These are phyloP conservation scores for Chymomyza caudatula DNA, from an alignment of 2,888 invertebrate species.

Conservation along the genomic window DNA sequence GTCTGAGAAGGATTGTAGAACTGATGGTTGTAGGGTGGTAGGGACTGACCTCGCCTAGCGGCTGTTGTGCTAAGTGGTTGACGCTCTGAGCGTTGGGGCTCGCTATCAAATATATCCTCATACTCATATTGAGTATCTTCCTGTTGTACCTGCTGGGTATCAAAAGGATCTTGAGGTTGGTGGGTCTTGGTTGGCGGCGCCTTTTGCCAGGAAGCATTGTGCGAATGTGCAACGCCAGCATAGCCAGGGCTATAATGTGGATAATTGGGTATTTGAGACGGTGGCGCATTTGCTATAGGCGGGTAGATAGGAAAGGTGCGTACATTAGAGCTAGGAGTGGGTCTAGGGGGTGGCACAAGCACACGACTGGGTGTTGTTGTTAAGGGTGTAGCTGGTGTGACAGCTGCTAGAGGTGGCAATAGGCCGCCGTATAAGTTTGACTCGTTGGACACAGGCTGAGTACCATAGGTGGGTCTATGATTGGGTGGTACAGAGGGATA, in stretches of 20 bases:
- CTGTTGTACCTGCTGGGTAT: slow-evolving; percentile 1
- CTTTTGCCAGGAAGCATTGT: slow-evolving; percentile 60
- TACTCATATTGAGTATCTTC: slow-evolving; percentile 32
- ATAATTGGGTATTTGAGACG: slow-evolving; percentile 36
- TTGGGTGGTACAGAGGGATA: slow-evolving; percentile 1
- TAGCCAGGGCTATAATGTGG: slow-evolving; percentile 75
- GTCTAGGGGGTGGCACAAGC: slow-evolving; percentile 6
- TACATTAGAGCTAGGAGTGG: slow-evolving; percentile 31
- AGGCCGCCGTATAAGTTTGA: slow-evolving; percentile 50
- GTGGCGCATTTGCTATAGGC: slow-evolving; percentile 48
- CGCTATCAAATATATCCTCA: slow-evolving; percentile 28
- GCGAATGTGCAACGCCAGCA: slow-evolving; percentile 72
- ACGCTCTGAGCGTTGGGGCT: slow-evolving; percentile 4
- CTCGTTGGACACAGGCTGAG: slow-evolving; percentile 17
- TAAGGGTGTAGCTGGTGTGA: not conserved
- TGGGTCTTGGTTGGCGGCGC: slow-evolving; percentile 25
- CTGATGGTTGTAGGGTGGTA: slow-evolving; percentile 55
- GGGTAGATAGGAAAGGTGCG: slow-evolving; percentile 60
- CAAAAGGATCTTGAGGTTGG: slow-evolving; percentile 30
- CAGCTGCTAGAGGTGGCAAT: slow-evolving; percentile 26
- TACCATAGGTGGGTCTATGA: slow-evolving; percentile 14
- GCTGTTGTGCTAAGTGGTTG: slow-evolving; percentile 25
- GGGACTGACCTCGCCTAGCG: slow-evolving; percentile 12
- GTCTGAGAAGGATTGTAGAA: slow-evolving; percentile 52
- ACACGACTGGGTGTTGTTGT: slow-evolving; percentile 12